Conservation (phyloP, 2,113 vertebrate genomes). For the Jaculus jaculus region DNA sequence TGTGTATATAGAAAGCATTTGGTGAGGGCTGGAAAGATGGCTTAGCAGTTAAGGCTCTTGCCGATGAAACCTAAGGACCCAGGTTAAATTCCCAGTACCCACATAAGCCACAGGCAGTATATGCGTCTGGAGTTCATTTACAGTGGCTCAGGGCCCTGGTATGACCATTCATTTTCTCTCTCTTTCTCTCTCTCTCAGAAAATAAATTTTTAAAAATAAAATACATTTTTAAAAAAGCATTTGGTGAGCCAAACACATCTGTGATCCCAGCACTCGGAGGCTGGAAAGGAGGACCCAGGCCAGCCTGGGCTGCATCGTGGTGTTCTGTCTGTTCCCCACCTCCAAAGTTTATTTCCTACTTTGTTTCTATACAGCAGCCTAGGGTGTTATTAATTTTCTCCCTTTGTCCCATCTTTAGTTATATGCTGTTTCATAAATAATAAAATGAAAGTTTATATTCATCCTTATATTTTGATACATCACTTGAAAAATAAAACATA, state of each 20-base stretch:
- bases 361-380: neutral
- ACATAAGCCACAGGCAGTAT: too few relatives aligned
- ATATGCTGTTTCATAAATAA: neutral
- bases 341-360: neutral
- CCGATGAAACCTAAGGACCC: too few relatives aligned
- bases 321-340: neutral
- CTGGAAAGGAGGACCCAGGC: neutral
- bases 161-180: too few relatives aligned
- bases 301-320: neutral
- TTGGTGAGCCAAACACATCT: neutral
- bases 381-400: neutral
- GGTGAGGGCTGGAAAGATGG: too few relatives aligned
- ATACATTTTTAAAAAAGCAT: too few relatives aligned
- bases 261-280: neutral
- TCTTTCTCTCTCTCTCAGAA: neutral
- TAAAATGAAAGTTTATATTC: constrained; percentile 12
- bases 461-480: constrained; percentile 19
- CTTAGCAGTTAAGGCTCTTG: too few relatives aligned
- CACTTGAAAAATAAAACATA: neutral
- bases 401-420: neutral
- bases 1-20: neutral
- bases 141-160: too few relatives aligned
- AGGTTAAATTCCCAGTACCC: too few relatives aligned
- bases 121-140: too few relatives aligned
- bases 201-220: too few relatives aligned